These are phyloP conservation scores for Cyprinus carpio DNA, from an alignment of 2,113 vertebrate species.

Conservation along the genomic window DNA sequence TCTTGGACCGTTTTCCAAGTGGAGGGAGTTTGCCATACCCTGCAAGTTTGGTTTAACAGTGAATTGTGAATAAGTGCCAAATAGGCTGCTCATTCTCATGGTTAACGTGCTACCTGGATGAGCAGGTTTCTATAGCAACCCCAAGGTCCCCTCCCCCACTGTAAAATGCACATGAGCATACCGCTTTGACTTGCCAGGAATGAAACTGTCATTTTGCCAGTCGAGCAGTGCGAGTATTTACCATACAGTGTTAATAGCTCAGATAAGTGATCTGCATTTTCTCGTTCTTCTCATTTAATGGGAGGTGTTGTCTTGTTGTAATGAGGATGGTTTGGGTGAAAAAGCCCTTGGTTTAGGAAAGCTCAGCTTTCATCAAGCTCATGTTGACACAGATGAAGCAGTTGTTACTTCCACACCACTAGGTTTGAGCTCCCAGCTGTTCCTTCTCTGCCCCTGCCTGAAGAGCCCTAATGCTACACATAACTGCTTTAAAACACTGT, in stretches of 20 bases:
- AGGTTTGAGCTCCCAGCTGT: slow-evolving; percentile 46
- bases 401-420: slow-evolving; percentile 56
- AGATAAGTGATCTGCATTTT: not conserved
- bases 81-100: slow-evolving; percentile 59
- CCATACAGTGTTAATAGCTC: slow-evolving; percentile 48
- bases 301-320: not conserved
- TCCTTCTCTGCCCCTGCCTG: slow-evolving; percentile 42
- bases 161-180: slow-evolving; percentile 37
- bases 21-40: not conserved
- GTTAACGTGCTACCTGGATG: slow-evolving; percentile 69
- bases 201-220: slow-evolving; percentile 63
- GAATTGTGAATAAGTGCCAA: slow-evolving; percentile 47
- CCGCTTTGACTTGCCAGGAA: slow-evolving; percentile 59
- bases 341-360: slow-evolving; percentile 21
- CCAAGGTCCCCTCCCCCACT: slow-evolving; percentile 53
- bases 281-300: not conserved
- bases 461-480: slow-evolving; percentile 29
- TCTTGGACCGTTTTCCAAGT: not conserved
- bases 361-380: too few species aligned
- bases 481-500: slow-evolving; percentile 34
- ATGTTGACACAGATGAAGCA: slow-evolving; percentile 59
- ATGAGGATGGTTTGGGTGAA: slow-evolving; percentile 17
- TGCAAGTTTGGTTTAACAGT: slow-evolving; percentile 24
- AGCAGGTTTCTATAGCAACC: slow-evolving; percentile 78
- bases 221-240: slow-evolving; percentile 54